Conservation (phyloP, 2,888 invertebrate genomes). For the Dryomyza anilis region DNA sequence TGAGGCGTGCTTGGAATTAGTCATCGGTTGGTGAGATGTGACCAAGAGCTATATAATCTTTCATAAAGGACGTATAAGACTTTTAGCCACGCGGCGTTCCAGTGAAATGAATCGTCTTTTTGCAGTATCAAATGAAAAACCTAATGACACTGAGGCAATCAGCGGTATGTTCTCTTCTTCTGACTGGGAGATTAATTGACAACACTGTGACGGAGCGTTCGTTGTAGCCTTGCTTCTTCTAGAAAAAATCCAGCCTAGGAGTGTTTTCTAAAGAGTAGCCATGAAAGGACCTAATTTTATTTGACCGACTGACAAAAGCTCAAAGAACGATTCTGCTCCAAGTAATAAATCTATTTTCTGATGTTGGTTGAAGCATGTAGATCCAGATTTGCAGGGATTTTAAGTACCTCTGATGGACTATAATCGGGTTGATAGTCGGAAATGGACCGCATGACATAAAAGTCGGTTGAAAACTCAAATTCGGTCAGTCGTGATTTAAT, state of each 20-base stretch:
- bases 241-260: slow-evolving; percentile 28
- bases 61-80: too few relatives aligned
- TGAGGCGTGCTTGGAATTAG: too few relatives aligned
- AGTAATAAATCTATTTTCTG: slow-evolving; percentile 12
- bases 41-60: too few relatives aligned
- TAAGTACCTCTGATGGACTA: not conserved
- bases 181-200: not conserved
- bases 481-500: slow-evolving; percentile 3
- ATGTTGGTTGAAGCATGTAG: not conserved
- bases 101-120: too few relatives aligned
- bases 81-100: too few relatives aligned
- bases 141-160: too few relatives aligned
- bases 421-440: not conserved
- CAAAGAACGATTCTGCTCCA: slow-evolving; percentile 22
- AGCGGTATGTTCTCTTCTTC: too few relatives aligned
- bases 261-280: too few relatives aligned
- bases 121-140: too few relatives aligned
- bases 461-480: slow-evolving; percentile 8
- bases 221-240: not conserved
- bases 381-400: slow-evolving; percentile 20
- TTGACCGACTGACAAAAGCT: slow-evolving; percentile 19
- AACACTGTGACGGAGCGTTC: not conserved
- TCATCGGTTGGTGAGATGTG: too few relatives aligned
- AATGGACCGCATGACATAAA: slow-evolving; percentile 2
- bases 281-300: slow-evolving; percentile 11